Conservation (phyloP, 2,113 vertebrate genomes). For the Anolis sagrei region DNA sequence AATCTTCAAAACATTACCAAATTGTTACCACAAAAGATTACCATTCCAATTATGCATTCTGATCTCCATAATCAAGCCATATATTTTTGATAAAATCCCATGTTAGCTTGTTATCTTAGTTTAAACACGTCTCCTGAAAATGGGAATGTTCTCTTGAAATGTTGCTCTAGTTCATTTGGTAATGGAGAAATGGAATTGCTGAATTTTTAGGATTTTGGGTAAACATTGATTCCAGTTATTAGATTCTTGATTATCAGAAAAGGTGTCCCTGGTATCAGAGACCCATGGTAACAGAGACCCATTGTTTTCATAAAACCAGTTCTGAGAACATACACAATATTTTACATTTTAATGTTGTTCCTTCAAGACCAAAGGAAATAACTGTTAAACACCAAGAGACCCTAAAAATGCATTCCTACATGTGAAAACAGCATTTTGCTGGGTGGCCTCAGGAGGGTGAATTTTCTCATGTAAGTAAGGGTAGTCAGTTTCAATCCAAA, state of each 20-base stretch:
- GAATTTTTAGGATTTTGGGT: background rate
- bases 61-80: background rate
- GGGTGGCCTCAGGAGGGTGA: background rate
- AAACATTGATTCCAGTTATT: background rate
- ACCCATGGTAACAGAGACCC: background rate
- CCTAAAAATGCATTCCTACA: slow-evolving; percentile 12
- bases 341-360: background rate
- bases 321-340: rapidly evolving
- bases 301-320: rapidly evolving
- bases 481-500: background rate
- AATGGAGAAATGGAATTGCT: background rate
- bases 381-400: background rate
- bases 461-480: background rate
- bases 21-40: background rate
- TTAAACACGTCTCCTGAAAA: too few species aligned
- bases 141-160: rapidly evolving
- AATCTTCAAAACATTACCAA: slow-evolving; percentile 39
- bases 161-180: background rate
- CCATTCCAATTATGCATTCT: background rate
- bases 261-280: background rate
- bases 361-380: background rate
- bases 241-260: background rate
- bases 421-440: slow-evolving; percentile 15
- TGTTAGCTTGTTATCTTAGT: background rate
- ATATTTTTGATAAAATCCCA: background rate